Evolutionary conservation across 2,888 invertebrate genomes (phyloP).

Genomic region (Nyleta sp.): DNA sequence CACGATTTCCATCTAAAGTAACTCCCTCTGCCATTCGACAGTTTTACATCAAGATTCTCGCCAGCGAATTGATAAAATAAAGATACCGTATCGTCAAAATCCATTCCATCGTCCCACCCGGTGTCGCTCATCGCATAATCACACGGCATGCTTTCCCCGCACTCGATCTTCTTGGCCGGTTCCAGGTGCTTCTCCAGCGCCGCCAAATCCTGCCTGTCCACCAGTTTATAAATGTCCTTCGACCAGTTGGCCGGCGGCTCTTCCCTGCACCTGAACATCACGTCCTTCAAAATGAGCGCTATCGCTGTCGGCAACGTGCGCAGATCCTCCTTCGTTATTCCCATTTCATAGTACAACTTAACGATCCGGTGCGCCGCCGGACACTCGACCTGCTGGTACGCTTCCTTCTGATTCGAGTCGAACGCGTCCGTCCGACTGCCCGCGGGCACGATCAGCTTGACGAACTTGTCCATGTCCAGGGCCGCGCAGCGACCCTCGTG

Average conservation of each 20-base stretch:
- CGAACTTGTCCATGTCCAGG: slow-evolving; percentile 74
- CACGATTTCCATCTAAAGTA: too few relatives aligned
- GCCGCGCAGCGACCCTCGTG: slow-evolving; percentile 69
- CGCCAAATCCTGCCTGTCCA: slow-evolving; percentile 89
- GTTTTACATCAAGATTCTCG: too few relatives aligned
- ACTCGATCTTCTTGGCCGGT: slow-evolving; percentile 55
- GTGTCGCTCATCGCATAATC: slow-evolving; percentile 77
- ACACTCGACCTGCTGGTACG: slow-evolving; percentile 70
- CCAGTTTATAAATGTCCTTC: slow-evolving; percentile 87
- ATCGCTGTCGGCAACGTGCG: slow-evolving; percentile 89
- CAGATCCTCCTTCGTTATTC: slow-evolving; percentile 87
- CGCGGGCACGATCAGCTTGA: slow-evolving; percentile 78
- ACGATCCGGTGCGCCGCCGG: slow-evolving; percentile 81
- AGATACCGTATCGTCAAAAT: slow-evolving; percentile 83
- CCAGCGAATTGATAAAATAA: too few relatives aligned
- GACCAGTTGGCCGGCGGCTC: slow-evolving; percentile 90
- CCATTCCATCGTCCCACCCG: slow-evolving; percentile 87
- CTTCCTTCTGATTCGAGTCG: slow-evolving; percentile 72
- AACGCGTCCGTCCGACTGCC: slow-evolving; percentile 78
- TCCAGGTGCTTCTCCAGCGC: slow-evolving; percentile 81
- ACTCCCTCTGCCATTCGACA: too few relatives aligned
- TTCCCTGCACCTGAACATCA: slow-evolving; percentile 88
- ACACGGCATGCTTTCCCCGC: slow-evolving; percentile 67
- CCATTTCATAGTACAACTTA: slow-evolving; percentile 63
- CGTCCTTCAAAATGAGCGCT: slow-evolving; percentile 87